Percentiles rank a stretch among this genome's conserved stretches.
Conservation (phyloP, 2,797 vertebrate species). For the Gymnodraco acuticeps region DNA sequence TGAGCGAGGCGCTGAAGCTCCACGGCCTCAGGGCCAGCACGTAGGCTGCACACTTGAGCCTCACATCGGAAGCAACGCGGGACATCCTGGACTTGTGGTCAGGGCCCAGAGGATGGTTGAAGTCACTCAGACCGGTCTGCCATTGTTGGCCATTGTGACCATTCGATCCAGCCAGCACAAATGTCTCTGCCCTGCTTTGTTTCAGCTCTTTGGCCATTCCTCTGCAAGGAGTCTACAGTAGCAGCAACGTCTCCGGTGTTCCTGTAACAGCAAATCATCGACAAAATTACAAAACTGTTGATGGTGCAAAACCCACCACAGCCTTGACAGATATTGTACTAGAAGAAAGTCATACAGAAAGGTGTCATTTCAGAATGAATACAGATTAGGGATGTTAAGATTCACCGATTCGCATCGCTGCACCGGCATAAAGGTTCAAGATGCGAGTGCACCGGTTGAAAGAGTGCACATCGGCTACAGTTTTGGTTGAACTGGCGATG, state of each 20-base stretch:
- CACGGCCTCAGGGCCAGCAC: slow-evolving; percentile 95
- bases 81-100: slow-evolving; percentile 71
- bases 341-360: not conserved
- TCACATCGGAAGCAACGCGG: slow-evolving; percentile 76
- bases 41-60: slow-evolving; percentile 93
- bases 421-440: too few relatives aligned
- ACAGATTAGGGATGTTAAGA: too few relatives aligned
- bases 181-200: slow-evolving; percentile 78
- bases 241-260: slow-evolving; percentile 44
- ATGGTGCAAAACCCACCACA: not conserved
- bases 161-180: slow-evolving; percentile 74
- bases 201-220: slow-evolving; percentile 80
- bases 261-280: slow-evolving; percentile 48
- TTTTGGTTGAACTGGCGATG: too few relatives aligned
- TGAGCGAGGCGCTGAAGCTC: slow-evolving; percentile 98
- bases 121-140: slow-evolving; percentile 54
- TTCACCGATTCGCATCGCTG: too few relatives aligned
- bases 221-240: slow-evolving; percentile 40
- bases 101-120: slow-evolving; percentile 21
- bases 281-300: not conserved
- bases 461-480: too few relatives aligned
- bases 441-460: too few relatives aligned
- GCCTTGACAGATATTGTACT: not conserved
- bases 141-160: slow-evolving; percentile 77
- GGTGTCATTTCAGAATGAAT: too few relatives aligned